phyloP scores from a whole-genome alignment of 2,888 invertebrate species.

The Eupithecia pulchellata region DNA sequence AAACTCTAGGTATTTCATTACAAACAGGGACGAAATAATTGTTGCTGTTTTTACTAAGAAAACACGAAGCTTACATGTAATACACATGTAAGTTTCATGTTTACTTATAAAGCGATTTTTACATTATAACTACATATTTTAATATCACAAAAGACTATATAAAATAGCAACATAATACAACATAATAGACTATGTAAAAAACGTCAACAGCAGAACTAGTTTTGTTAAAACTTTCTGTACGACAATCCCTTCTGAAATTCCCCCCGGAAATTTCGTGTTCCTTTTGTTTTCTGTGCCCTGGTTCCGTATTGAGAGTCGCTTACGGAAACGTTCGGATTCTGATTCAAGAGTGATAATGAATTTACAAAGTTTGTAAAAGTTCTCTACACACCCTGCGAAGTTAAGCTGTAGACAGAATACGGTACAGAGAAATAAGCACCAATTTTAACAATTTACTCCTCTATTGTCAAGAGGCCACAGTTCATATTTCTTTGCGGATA shows the following conservation, averaged over 20 bases:
- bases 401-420: background rate
- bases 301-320: background rate
- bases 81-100: background rate
- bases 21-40: background rate
- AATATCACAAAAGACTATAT: no score
- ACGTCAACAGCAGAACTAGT: no score
- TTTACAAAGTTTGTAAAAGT: background rate
- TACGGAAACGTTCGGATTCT: background rate
- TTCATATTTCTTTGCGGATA: slow-evolving; percentile 30
- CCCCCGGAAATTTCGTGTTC: no score
- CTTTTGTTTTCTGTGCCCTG: background rate
- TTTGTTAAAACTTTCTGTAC: no score
- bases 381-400: background rate
- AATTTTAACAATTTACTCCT: slow-evolving; percentile 34
- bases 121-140: no score
- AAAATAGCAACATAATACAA: no score
- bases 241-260: no score
- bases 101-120: background rate
- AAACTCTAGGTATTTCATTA: slow-evolving; percentile 2
- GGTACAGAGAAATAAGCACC: background rate
- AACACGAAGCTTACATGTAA: no score
- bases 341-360: background rate
- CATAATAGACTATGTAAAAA: no score
- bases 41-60: background rate
- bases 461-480: slow-evolving; percentile 28